Evolutionary conservation across 2,113 vertebrate genomes (phyloP), one percentile per base, ranked within the genome.

Genomic region (Eublepharis macularius): DNA sequence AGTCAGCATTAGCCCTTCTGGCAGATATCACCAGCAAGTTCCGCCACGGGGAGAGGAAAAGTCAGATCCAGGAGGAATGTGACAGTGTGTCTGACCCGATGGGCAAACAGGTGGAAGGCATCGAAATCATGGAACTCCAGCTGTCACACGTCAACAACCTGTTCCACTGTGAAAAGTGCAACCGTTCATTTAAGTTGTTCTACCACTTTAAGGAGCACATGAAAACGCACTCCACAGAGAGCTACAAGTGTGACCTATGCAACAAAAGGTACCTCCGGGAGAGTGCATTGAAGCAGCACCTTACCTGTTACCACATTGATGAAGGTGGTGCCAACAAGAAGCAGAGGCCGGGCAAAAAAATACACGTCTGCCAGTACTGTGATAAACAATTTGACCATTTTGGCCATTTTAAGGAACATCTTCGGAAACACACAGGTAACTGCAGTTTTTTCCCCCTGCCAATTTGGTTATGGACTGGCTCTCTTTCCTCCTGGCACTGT

Each of bases 11-110:
- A 91, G 98, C 98, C 45, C 95, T 99, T 85, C 95, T 99, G 81
- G 99, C 99, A 12, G 99, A 99, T 92, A 99, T 99, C 84, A 99
- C 99, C 90, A 99, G 99, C 94, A 99, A 99, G 93, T 99, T 99
- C 94, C 98, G 98, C 80, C 98, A 98, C 26, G 98, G 96, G 70
- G 97, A 98, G 79, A 96, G 95, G 86, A 96, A 96, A 94, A 95
- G 95, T 87, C 95, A 96, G 85, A 87, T 96, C 68, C 91, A 96
- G 88, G 96, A 96, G 86, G 96, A 95, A 89, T 91, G 90, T 86
- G 95, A 93, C 87, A 96, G 77, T 92, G 89, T 93, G 66, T 91
- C 97, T 84, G 98, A 98, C 91, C 94, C 96, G 5, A 96, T 97
- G 0, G 97, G 97, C 92, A 99, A 99, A 95, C 97, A 98, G 88